A percentile compares a stretch with the other conserved stretches of the same genome.
phyloP scores from a whole-genome alignment of 2,888 invertebrate species.

The Metallyticus violacea region DNA sequence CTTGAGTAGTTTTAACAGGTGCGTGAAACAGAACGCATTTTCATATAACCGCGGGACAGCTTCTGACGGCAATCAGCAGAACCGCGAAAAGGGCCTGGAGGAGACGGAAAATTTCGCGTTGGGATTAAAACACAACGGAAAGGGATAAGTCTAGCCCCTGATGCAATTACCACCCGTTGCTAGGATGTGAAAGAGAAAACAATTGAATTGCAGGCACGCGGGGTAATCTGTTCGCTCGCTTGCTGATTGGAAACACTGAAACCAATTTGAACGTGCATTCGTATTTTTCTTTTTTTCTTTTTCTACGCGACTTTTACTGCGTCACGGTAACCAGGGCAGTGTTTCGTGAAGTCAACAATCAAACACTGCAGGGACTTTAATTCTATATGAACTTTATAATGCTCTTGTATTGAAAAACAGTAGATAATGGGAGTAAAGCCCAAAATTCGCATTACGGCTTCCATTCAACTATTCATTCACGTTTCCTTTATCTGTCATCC shows the following conservation, averaged over 20 bases:
- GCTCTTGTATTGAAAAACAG: background rate
- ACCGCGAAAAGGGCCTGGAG: background rate
- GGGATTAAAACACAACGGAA: background rate
- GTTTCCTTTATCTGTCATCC: background rate
- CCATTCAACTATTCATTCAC: background rate
- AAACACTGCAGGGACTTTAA: background rate
- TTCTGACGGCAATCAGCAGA: background rate
- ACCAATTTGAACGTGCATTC: background rate
- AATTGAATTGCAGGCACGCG: background rate
- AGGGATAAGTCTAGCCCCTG: background rate
- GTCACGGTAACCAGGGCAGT: background rate
- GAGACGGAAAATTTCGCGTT: background rate
- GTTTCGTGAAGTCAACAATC: background rate
- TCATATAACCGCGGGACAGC: no score
- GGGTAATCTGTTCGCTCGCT: background rate
- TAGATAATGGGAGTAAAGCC: background rate
- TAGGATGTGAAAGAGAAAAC: background rate
- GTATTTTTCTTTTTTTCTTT: no score
- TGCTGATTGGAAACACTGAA: background rate
- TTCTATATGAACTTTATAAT: background rate
- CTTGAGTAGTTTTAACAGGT: no score
- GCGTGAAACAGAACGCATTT: no score
- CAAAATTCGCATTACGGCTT: background rate
- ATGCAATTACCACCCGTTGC: background rate
- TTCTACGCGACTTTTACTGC: background rate